Evolutionary conservation across 2,113 vertebrate species (phyloP).

Genomic region (Rhinoptilus africanus): DNA sequence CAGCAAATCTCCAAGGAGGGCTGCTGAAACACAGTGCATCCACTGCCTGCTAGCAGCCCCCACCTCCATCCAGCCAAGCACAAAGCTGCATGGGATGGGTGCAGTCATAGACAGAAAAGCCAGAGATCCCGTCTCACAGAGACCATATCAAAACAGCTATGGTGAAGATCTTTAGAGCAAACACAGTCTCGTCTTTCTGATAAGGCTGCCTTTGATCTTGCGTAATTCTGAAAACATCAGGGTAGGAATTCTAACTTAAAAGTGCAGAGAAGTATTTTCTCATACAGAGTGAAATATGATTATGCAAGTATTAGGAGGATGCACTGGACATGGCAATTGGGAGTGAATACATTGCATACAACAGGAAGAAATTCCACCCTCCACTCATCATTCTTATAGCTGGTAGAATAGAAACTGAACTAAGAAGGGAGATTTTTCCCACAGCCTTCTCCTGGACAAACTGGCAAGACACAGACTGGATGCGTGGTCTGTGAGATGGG

Average conservation of each 20-base stretch:
- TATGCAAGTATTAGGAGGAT: not conserved
- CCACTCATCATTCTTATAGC: not conserved
- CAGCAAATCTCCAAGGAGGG: not conserved
- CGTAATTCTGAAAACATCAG: not conserved
- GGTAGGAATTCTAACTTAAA: not conserved
- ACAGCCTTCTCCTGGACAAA: not conserved
- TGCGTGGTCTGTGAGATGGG: not conserved
- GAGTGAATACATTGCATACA: not conserved
- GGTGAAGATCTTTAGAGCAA: not conserved
- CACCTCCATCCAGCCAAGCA: rapidly evolving
- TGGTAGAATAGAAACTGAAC: not conserved
- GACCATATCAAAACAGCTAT: not conserved
- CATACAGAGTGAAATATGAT: not conserved
- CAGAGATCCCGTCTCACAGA: not conserved
- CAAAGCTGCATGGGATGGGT: not conserved
- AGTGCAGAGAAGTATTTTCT: not conserved
- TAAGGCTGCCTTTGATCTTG: not conserved
- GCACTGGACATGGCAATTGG: not conserved
- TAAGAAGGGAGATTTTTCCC: not conserved
- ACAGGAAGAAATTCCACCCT: not conserved
- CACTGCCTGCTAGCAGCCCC: not conserved
- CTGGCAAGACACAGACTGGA: not conserved
- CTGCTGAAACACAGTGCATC: not conserved
- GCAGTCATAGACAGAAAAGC: not conserved
- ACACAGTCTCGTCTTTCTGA: not conserved